A percentile compares a stretch with the other conserved stretches of the same genome.
phyloP scores from a whole-genome alignment of 2,113 vertebrate species.

The Saccopteryx leptura region DNA sequence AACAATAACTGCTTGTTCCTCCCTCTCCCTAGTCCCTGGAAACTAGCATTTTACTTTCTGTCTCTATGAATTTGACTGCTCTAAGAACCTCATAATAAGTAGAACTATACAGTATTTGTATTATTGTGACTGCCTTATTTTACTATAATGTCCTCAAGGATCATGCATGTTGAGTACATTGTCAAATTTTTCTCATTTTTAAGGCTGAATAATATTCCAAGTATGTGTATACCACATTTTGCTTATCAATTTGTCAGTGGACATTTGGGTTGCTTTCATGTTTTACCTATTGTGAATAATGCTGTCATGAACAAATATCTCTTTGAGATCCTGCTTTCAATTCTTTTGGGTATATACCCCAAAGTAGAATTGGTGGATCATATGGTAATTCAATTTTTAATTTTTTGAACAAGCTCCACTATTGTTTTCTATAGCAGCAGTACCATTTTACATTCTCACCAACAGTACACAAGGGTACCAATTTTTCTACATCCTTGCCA shows the following conservation, averaged over 20 bases:
- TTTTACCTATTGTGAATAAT: conserved; percentile 1
- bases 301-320: neutral
- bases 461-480: neutral
- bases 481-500: neutral
- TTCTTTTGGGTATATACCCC: neutral
- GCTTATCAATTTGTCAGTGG: neutral
- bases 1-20: neutral
- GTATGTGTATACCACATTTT: neutral
- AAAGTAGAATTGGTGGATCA: neutral
- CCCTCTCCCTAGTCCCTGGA: neutral
- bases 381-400: neutral
- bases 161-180: neutral
- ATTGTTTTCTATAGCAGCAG: neutral
- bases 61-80: neutral
- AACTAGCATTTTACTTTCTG: neutral
- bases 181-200: neutral
- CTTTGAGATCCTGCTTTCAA: conserved; percentile 3
- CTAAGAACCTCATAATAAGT: neutral
- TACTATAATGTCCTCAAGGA: neutral
- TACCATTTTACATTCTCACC: neutral
- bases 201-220: neutral
- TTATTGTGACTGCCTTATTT: conserved; percentile 24
- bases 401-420: neutral
- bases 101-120: neutral
- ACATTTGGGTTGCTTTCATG: neutral